These are phyloP conservation scores for Drosophila ambigua DNA, from an alignment of 1,140 invertebrate genomes.

Conservation along the genomic window DNA sequence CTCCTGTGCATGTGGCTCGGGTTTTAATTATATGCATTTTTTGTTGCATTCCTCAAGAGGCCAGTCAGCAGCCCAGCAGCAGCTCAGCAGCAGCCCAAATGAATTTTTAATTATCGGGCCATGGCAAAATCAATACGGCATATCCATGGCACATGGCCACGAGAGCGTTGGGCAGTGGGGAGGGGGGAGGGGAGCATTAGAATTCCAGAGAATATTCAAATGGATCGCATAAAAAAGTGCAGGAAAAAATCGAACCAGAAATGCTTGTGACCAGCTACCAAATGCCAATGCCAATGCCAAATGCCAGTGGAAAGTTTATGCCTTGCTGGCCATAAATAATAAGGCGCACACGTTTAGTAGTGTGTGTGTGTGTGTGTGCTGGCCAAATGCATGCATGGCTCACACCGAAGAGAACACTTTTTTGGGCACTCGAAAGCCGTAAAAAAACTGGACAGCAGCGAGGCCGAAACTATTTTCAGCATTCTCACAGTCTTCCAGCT, in stretches of 20 bases:
- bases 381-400: constrained; percentile 39
- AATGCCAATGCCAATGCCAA: constrained; percentile 12
- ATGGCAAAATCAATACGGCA: constrained; percentile 66
- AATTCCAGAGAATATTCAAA: constrained; percentile 34
- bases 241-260: constrained; percentile 9
- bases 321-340: constrained; percentile 53
- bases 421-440: constrained; percentile 30
- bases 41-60: constrained; percentile 66
- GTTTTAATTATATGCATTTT: constrained; percentile 79
- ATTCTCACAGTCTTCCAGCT: constrained; percentile 9
- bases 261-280: neutral
- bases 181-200: constrained; percentile 30
- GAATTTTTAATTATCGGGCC: constrained; percentile 78
- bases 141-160: constrained; percentile 1
- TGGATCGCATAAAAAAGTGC: constrained; percentile 1
- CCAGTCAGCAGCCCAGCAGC: constrained; percentile 14
- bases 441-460: constrained; percentile 35
- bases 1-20: constrained; percentile 30
- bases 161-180: neutral
- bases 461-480: neutral
- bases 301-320: constrained; percentile 38
- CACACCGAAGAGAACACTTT: neutral
- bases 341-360: constrained; percentile 18
- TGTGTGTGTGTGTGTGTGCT: constrained; percentile 9
- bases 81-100: constrained; percentile 42